These are phyloP conservation scores for Carcina quercana DNA, from an alignment of 2,888 invertebrate genomes.

Conservation along the genomic window DNA sequence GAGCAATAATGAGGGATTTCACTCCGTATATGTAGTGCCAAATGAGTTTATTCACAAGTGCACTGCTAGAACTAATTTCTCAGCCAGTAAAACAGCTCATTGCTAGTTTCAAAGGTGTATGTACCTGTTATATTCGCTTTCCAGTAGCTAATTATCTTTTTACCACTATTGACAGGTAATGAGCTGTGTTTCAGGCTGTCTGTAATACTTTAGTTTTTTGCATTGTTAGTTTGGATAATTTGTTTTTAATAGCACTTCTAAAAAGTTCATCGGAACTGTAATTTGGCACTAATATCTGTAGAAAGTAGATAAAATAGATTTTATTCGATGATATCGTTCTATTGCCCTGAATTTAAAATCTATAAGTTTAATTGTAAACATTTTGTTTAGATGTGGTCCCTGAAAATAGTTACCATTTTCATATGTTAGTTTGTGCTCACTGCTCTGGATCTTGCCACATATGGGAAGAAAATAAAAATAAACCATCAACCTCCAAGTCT, in stretches of 20 bases:
- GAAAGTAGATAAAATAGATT: constrained; percentile 4
- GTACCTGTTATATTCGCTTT: neutral
- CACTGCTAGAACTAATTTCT: neutral
- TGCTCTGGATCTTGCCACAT: constrained; percentile 69
- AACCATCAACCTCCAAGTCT: constrained; percentile 44
- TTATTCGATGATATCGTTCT: constrained; percentile 2
- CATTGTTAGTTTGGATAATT: constrained; percentile 7
- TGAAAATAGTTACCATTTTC: constrained; percentile 72
- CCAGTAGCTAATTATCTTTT: too few species aligned
- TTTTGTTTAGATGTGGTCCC: constrained; percentile 56
- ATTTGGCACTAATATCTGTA: constrained; percentile 7
- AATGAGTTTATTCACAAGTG: constrained; percentile 10
- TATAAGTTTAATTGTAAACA: too few species aligned
- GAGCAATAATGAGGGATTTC: constrained; percentile 56
- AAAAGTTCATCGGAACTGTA: constrained; percentile 2
- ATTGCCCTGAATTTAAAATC: constrained; percentile 2
- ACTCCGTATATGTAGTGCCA: constrained; percentile 34
- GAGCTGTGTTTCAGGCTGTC: constrained; percentile 2
- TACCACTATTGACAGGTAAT: neutral
- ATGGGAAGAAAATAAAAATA: constrained; percentile 65
- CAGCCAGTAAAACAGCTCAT: neutral
- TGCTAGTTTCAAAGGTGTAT: neutral
- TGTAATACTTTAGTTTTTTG: constrained; percentile 4
- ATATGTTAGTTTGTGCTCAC: constrained; percentile 64
- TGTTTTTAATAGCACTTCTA: constrained; percentile 5